Conservation (phyloP, 2,797 vertebrate species). For the Meriones psammophilus region DNA sequence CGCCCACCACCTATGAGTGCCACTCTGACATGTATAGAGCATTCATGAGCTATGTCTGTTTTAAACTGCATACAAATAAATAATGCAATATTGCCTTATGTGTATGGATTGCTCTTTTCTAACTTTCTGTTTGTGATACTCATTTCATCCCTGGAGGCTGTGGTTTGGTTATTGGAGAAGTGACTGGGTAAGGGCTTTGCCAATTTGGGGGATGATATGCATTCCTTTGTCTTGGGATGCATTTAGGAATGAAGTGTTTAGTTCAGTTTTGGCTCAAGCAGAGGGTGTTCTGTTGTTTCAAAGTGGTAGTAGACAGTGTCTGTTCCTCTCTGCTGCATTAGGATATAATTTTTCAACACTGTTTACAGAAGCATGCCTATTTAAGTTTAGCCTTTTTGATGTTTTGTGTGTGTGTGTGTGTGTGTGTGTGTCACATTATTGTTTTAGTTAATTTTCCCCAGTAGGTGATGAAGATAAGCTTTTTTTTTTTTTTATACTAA, state of each 20-base stretch:
- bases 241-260: neutral
- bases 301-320: neutral
- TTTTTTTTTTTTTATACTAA: neutral
- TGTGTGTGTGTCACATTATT: neutral
- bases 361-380: neutral
- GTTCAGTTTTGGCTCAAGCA: neutral
- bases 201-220: neutral
- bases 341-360: neutral
- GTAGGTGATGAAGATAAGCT: neutral
- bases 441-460: neutral
- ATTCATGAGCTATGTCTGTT: neutral
- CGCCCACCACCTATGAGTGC: neutral
- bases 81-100: neutral
- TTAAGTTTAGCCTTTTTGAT: neutral
- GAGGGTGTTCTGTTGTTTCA: neutral
- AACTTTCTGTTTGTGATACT: neutral
- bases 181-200: neutral
- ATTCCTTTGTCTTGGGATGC: neutral
- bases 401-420: neutral
- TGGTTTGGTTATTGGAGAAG: neutral
- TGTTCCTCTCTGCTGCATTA: neutral
- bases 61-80: neutral
- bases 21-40: neutral
- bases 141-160: neutral
- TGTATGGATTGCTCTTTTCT: neutral